Evolutionary conservation across 2,888 invertebrate genomes (phyloP), one percentile per base, ranked within the genome.

Genomic region (Cerastoderma edule): DNA sequence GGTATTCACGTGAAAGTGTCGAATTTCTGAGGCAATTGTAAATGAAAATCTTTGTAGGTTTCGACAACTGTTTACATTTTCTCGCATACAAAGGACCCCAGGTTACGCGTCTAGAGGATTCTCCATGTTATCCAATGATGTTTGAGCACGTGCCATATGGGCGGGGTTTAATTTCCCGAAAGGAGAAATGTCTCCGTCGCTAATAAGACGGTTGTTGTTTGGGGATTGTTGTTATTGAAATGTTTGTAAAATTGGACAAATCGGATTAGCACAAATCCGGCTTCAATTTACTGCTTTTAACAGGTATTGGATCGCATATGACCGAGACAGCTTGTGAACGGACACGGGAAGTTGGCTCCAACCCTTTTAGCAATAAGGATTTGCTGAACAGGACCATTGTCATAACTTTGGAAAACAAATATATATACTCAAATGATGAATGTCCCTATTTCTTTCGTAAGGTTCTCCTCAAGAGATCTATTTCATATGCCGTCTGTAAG

Each of bases 1-100:
- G 84, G 80, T 70, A 80, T 80, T 81, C 82, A 80, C 79, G 75
- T 73, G 67, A 66, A 75, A 75, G 84, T 84, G 84, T 84, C 81
- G 72, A 70, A 82, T 84, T 84, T 84, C 84, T 82, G 69, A 67
- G 70, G 75, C 75, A 67, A 72, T 78, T 84, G 82, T 75, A 80
- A 81, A 82, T 80, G 80, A 80, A 71, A 76, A 72, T 76, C 75
- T 76, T 76, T 76, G 75, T 72, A 48, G 48, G 50, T 54, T 30
- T 32, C 65, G 66, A 72, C 65, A 69, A 69, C 68, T 72, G 77
- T 77, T 72, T 77, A 69, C 69, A 66, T 67, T 64, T 65, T 56
- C 70, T 66, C 57, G 60, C 67, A 30, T 44, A n/a, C n/a, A 33
- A 28, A 64, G 57, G 13, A n/a, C 50, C 33, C 8, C 33, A 53